phyloP scores from a whole-genome alignment of 2,888 invertebrate genomes.

The Clistopyga incitator region DNA sequence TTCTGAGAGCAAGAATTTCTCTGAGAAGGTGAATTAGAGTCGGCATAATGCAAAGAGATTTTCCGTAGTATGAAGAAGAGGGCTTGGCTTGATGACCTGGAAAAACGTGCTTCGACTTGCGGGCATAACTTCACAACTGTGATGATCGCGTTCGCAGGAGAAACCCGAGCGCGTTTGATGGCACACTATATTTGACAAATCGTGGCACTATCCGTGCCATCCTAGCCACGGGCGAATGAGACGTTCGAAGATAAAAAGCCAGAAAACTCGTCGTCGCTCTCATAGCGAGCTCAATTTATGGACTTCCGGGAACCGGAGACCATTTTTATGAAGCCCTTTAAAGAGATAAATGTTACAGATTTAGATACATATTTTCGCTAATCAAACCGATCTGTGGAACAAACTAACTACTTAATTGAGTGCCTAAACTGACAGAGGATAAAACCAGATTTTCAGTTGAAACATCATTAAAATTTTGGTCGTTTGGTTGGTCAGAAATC shows the following conservation, averaged over 20 bases:
- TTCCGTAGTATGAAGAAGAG: conserved; percentile 11
- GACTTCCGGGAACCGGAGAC: conserved; percentile 47
- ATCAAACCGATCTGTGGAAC: background rate
- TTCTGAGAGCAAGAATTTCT: conserved; percentile 4
- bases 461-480: too few species aligned
- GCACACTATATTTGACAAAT: conserved; percentile 59
- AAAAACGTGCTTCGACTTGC: conserved; percentile 27
- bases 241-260: conserved; percentile 32
- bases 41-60: conserved; percentile 6
- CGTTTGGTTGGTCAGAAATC: too few species aligned
- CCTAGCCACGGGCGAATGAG: conserved; percentile 2
- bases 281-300: conserved; percentile 35
- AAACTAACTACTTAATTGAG: background rate
- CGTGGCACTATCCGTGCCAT: conserved; percentile 17
- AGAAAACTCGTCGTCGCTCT: conserved; percentile 13
- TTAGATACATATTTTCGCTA: background rate
- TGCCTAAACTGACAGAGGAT: background rate
- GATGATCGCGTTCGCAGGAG: conserved; percentile 13
- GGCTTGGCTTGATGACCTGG: conserved; percentile 20
- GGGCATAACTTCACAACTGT: conserved; percentile 11
- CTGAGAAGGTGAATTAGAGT: conserved; percentile 8
- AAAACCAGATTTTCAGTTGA: too few species aligned
- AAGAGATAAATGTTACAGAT: conserved; percentile 22
- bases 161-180: conserved; percentile 38
- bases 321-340: conserved; percentile 56